Evolutionary conservation across 1,140 invertebrate species (phyloP).

Genomic region (Aphidius ervi): DNA sequence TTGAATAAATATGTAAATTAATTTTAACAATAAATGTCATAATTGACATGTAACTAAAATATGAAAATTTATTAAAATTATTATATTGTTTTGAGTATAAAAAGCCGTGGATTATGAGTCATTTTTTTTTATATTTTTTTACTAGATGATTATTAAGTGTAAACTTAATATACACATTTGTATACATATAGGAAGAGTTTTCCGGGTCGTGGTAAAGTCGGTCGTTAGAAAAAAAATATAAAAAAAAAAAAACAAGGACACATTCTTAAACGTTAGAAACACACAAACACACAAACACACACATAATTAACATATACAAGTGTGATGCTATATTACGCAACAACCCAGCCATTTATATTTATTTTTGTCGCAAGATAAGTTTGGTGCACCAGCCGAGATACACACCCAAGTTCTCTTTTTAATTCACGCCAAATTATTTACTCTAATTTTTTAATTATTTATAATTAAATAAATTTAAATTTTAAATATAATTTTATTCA

Average conservation of each 20-base stretch:
- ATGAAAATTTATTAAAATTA: too few relatives aligned
- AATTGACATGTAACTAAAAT: too few relatives aligned
- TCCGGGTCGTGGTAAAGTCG: conserved; percentile 20
- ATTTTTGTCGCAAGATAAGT: conserved; percentile 20
- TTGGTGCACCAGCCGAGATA: conserved; percentile 10
- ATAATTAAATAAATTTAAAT: too few relatives aligned
- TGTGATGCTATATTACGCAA: conserved; percentile 9
- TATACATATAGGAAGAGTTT: neutral
- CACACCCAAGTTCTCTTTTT: too few relatives aligned
- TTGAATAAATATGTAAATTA: too few relatives aligned
- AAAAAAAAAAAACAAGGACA: conserved; percentile 22
- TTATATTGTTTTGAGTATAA: too few relatives aligned
- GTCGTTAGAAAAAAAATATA: neutral
- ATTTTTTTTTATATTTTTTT: too few relatives aligned
- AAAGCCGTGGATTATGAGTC: too few relatives aligned
- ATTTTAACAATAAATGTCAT: too few relatives aligned
- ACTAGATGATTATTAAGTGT: too few relatives aligned
- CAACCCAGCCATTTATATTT: conserved; percentile 18
- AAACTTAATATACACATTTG: too few relatives aligned
- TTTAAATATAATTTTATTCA: too few relatives aligned
- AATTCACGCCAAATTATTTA: neutral
- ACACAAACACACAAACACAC: neutral
- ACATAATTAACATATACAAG: conserved; percentile 3
- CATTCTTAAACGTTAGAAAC: conserved; percentile 18
- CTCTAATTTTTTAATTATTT: neutral